Conservation (phyloP, 2,888 invertebrate species). For the Acanthococcus lagerstroemiae region DNA sequence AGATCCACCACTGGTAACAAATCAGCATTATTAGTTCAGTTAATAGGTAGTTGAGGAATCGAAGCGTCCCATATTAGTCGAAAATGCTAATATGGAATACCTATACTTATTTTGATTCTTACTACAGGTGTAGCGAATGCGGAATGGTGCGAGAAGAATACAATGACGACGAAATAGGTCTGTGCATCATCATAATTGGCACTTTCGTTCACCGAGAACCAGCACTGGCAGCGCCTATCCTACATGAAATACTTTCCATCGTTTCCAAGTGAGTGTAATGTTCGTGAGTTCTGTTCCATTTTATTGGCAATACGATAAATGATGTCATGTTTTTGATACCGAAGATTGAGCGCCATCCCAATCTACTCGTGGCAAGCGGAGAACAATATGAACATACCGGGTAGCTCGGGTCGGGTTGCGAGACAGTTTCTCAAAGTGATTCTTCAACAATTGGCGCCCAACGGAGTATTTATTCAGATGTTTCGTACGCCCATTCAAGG, state of each 20-base stretch:
- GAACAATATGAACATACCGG: slow-evolving; percentile 78
- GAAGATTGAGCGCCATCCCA: slow-evolving; percentile 62
- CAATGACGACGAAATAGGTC: slow-evolving; percentile 90
- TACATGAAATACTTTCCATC: slow-evolving; percentile 69
- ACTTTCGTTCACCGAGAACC: slow-evolving; percentile 96
- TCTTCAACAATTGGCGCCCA: slow-evolving; percentile 90
- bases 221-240: slow-evolving; percentile 79
- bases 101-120: not conserved
- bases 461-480: slow-evolving; percentile 92
- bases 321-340: slow-evolving; percentile 33
- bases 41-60: too few relatives aligned
- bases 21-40: too few relatives aligned
- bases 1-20: too few relatives aligned
- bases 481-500: slow-evolving; percentile 68
- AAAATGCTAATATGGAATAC: not conserved
- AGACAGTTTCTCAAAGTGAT: slow-evolving; percentile 94
- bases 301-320: too few relatives aligned
- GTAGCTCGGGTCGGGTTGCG: slow-evolving; percentile 89
- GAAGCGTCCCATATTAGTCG: not conserved
- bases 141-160: slow-evolving; percentile 81
- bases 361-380: slow-evolving; percentile 84
- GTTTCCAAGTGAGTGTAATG: slow-evolving; percentile 29
- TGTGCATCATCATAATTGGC: slow-evolving; percentile 84
- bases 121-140: slow-evolving; percentile 68
- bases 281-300: too few relatives aligned